Evolutionary conservation across 2,113 vertebrate genomes (phyloP), one percentile per base, ranked within the genome.

Genomic region (Xenotilapia caudafasciata): DNA sequence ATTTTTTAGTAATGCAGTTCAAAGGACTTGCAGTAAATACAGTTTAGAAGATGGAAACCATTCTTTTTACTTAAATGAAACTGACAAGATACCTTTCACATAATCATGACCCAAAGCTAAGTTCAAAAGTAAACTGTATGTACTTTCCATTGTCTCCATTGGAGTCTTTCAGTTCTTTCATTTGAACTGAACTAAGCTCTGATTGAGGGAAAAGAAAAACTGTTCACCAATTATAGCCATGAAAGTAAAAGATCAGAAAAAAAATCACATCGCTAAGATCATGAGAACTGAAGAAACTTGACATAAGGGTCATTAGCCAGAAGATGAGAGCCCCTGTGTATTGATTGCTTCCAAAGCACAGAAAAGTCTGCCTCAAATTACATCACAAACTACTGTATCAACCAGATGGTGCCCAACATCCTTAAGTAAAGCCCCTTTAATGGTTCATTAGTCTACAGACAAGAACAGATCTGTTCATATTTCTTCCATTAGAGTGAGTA

Each of bases 251-350:
- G 4, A 54, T 60, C 19, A 77, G 31, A 5, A 49, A 51, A 15
- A 62, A 23, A 45, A 35, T 33, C 42, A 6, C 35, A 53, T 82
- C 3, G 47, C 15, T 49, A 12, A 40, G 86, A 68, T 89, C 89
- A 65, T 92, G 87, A 84, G 88, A 93, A 90, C 23, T 62, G 82
- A 91, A 90, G 6, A 81, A 89, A 86, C 88, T 90, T 65, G 89
- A 85, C 79, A 62, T 55, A 73, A 70, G 70, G 90, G 86, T 92
- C 83, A 70, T 51, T n/a, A 53, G 47, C n/a, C 12, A 35, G 42
- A 83, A 65, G 85, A 89, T 60, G 79, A 65, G 84, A 89, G 56
- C 73, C 3, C 12, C 5, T 5, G 6, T 62, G 60, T 85, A 93
- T 92, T 87, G 87, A 94, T 93, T 92, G 73, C 53, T 68, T 85